Base-by-base conservation (phyloP, 2,113 vertebrate genomes). In the Plecotus auritus region DNA sequence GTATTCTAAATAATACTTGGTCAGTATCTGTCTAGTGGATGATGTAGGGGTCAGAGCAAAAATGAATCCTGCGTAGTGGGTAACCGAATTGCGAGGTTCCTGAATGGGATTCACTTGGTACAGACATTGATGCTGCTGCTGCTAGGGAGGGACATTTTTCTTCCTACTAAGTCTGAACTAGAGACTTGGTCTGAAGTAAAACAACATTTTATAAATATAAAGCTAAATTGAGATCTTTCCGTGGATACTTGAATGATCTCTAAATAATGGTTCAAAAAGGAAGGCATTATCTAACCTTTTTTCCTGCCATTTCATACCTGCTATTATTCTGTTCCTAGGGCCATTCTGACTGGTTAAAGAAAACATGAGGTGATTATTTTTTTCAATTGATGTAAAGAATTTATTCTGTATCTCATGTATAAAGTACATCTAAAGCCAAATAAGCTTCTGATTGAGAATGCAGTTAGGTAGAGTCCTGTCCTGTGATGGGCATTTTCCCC, bases 221-320 rank as follows among this genome's bases (percentile, higher is more conserved):
- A 94, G 67, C 73, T 69, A 70, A 74, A 69, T 32, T 76, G 28
- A 42, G 35, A 56, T 74, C 59, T 86, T 94, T 90, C 51, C 86
- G 13, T 78, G 20, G 7, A 78, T 26, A 49, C 54, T 64, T 59
- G n/a, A 51, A 74, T 12, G 42, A 73, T 76, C 84, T 78, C n/a
- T 95, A 93, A 92, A 49, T 91, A 82, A 70, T 77, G 59, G 45
- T 69, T 85, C 49, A 51, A 67, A 88, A 81, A 66, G 66, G 47
- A 88, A 91, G 88, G 56, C 64, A 9, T 91, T 93, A 32, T 56
- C 32, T 72, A 47, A 70, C 32, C 28, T 88, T 85, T 54, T n/a
- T 82, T 35, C 49, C 59, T 76, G 11, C 51, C 85, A 69, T 59
- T 70, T 74, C 18, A 49, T 67, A 76, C 61, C 26, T 86, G 28